Conservation (phyloP, 2,888 invertebrate genomes). For the Sarcophaga rosellei region DNA sequence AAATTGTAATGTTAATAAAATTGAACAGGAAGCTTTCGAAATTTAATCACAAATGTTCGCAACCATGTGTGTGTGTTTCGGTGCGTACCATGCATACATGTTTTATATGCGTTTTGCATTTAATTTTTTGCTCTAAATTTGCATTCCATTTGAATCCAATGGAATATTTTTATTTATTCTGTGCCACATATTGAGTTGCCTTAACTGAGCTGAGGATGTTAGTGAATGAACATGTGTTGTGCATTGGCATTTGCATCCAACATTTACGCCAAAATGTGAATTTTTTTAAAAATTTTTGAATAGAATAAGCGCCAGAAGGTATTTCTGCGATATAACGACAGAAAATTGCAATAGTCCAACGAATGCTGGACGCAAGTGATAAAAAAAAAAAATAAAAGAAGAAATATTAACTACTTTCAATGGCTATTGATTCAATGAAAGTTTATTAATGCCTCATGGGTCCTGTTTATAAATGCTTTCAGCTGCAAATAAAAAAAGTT, state of each 20-base stretch:
- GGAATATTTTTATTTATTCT: slow-evolving; percentile 34
- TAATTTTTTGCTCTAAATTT: neutral
- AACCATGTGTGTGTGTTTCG: no score
- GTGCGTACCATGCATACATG: neutral
- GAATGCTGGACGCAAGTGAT: neutral
- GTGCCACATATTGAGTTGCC: neutral
- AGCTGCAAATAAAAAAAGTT: neutral
- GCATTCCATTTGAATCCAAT: neutral
- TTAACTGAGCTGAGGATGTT: no score
- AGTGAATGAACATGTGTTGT: slow-evolving; percentile 8
- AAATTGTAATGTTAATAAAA: no score
- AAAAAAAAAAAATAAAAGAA: no score
- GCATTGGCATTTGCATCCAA: slow-evolving; percentile 17
- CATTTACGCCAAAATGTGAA: slow-evolving; percentile 9
- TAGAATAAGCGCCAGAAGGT: neutral
- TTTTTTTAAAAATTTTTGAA: neutral
- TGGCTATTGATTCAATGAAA: neutral
- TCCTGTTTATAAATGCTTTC: neutral
- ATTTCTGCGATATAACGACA: neutral
- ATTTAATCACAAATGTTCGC: no score
- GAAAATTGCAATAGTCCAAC: neutral
- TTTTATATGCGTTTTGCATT: neutral
- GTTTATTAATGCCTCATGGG: neutral
- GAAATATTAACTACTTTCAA: neutral
- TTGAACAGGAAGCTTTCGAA: no score